Evolutionary conservation across 92 coral and sea anemone genomes (phyloP).

Genomic region (Porites divaricata): DNA sequence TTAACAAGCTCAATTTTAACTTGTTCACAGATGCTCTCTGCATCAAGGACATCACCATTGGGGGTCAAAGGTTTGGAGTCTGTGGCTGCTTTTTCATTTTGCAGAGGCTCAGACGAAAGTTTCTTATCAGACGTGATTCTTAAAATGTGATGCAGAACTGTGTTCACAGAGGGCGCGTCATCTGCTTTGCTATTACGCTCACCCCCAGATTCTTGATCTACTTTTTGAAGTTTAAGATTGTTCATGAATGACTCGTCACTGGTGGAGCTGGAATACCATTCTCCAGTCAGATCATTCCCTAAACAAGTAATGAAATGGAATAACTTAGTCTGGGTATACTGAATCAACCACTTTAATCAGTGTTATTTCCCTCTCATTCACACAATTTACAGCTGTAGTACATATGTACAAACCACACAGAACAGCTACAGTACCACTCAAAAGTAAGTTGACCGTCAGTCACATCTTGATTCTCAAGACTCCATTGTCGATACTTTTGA

Average conservation of each 20-base stretch:
- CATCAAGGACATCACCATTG: constrained; percentile 43
- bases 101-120: constrained; percentile 39
- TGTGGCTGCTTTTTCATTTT: constrained; percentile 46
- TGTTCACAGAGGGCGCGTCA: constrained; percentile 57
- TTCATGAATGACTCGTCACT: constrained; percentile 60
- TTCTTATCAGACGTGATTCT: constrained; percentile 69
- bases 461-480: too few relatives aligned
- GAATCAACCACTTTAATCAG: constrained; percentile 43
- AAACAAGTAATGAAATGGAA: constrained; percentile 82
- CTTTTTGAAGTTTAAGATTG: constrained; percentile 73
- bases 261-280: constrained; percentile 36
- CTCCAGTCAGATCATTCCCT: constrained; percentile 72
- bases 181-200: constrained; percentile 52
- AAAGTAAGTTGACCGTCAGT: too few relatives aligned
- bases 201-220: constrained; percentile 41
- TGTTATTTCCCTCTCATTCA: background rate
- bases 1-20: constrained; percentile 83
- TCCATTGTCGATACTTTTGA: too few relatives aligned
- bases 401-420: too few relatives aligned
- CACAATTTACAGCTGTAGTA: background rate
- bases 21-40: constrained; percentile 68
- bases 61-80: constrained; percentile 20
- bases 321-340: constrained; percentile 35
- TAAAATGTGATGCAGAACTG: constrained; percentile 76
- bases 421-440: too few relatives aligned